Evolutionary conservation across 2,888 invertebrate genomes (phyloP).

Genomic region (Drosophila ezoana): DNA sequence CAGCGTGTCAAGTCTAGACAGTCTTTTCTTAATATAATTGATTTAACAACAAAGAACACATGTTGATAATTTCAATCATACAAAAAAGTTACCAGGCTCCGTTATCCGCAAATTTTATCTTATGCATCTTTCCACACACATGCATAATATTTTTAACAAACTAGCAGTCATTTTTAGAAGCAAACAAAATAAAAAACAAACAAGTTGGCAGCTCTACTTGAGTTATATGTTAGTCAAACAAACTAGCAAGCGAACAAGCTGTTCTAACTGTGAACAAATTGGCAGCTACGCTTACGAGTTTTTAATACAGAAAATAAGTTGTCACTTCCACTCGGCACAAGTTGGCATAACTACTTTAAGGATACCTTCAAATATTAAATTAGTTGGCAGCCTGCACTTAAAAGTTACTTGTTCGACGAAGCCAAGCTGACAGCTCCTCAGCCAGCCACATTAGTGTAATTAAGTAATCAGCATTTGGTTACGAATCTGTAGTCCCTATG

Average conservation of each 20-base stretch:
- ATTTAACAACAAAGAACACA: not conserved
- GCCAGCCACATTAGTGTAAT: slow-evolving; percentile 6
- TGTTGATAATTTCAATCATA: not conserved
- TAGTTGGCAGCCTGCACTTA: not conserved
- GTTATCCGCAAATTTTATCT: not conserved
- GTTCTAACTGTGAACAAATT: not conserved
- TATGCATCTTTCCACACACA: not conserved
- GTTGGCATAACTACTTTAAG: not conserved
- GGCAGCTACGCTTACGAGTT: slow-evolving; percentile 3
- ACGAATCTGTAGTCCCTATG: not conserved
- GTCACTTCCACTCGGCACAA: not conserved
- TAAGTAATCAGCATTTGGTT: slow-evolving; percentile 1
- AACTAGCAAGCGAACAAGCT: not conserved
- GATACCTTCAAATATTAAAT: not conserved
- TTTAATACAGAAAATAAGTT: not conserved
- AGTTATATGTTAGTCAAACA: not conserved
- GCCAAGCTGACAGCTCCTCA: not conserved
- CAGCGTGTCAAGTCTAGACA: too few species aligned
- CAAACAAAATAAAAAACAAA: not conserved
- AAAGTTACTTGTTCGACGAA: not conserved
- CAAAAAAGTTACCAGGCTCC: not conserved
- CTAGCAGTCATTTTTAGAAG: too few species aligned
- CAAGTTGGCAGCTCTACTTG: slow-evolving; percentile 1
- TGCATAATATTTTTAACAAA: not conserved
- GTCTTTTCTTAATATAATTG: not conserved